Conservation (phyloP, 2,888 invertebrate species). For the Laothoe populi region DNA sequence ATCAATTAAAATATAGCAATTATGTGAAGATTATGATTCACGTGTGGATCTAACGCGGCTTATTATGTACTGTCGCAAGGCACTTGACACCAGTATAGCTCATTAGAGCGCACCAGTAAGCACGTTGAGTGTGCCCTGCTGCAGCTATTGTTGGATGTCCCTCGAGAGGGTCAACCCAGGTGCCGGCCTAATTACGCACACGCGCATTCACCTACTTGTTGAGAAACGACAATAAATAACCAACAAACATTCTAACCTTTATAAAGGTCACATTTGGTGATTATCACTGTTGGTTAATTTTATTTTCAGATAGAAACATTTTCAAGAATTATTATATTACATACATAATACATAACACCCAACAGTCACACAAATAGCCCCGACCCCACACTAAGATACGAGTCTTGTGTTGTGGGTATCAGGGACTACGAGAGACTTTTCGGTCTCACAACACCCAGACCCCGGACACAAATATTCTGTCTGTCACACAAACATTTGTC, state of each 20-base stretch:
- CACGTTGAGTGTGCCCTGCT: conserved; percentile 70
- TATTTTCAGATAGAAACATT: neutral
- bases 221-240: conserved; percentile 8
- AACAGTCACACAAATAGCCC: no score
- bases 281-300: neutral
- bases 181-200: conserved; percentile 74
- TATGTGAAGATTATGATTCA: conserved; percentile 27
- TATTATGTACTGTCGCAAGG: conserved; percentile 63
- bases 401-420: no score
- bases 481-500: no score
- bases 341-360: no score
- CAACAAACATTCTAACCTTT: conserved; percentile 1
- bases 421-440: no score
- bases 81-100: conserved; percentile 66
- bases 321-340: neutral
- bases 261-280: neutral
- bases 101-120: conserved; percentile 80
- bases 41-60: conserved; percentile 51
- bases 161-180: conserved; percentile 68
- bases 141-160: conserved; percentile 81
- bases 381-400: no score
- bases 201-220: conserved; percentile 50
- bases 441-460: no score
- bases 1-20: conserved; percentile 27
- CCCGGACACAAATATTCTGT: no score